phyloP scores from a whole-genome alignment of 2,888 invertebrate genomes.

The Nasonia oneida region DNA sequence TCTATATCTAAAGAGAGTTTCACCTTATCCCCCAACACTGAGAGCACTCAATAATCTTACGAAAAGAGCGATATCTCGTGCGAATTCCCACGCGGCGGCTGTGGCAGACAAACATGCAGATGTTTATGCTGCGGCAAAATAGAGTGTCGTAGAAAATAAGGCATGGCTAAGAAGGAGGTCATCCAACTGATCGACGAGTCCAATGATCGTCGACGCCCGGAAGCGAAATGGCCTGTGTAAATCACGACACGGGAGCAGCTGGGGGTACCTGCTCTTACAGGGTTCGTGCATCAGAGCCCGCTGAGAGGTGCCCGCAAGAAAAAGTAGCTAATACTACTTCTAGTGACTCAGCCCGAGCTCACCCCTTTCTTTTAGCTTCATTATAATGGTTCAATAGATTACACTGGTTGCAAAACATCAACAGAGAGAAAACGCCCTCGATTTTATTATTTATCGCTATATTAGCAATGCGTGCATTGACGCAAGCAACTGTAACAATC shows the following conservation, averaged over 20 bases:
- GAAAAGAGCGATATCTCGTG: neutral
- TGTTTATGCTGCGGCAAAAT: neutral
- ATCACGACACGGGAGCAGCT: neutral
- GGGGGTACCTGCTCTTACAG: slow-evolving; percentile 22
- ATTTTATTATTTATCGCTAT: neutral
- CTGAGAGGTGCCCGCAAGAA: slow-evolving; percentile 13
- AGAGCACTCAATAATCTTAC: neutral
- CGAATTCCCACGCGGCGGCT: neutral
- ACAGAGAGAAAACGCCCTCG: neutral
- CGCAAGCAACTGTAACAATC: neutral
- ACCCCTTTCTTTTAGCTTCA: neutral
- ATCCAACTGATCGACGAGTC: slow-evolving; percentile 7
- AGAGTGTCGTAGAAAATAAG: neutral
- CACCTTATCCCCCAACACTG: neutral
- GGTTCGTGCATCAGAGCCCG: slow-evolving; percentile 48
- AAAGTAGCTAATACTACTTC: neutral
- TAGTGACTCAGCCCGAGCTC: neutral
- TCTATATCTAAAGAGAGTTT: neutral
- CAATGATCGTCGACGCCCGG: neutral
- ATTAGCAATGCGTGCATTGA: neutral
- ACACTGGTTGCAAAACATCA: neutral
- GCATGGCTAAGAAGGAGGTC: neutral
- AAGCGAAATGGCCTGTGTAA: slow-evolving; percentile 39
- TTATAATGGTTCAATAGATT: neutral
- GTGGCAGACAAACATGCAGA: slow-evolving; percentile 4